A percentile compares a stretch with the other conserved stretches of the same genome.
These are phyloP conservation scores for Ceryle rudis DNA, from an alignment of 2,797 vertebrate genomes.

Conservation along the genomic window DNA sequence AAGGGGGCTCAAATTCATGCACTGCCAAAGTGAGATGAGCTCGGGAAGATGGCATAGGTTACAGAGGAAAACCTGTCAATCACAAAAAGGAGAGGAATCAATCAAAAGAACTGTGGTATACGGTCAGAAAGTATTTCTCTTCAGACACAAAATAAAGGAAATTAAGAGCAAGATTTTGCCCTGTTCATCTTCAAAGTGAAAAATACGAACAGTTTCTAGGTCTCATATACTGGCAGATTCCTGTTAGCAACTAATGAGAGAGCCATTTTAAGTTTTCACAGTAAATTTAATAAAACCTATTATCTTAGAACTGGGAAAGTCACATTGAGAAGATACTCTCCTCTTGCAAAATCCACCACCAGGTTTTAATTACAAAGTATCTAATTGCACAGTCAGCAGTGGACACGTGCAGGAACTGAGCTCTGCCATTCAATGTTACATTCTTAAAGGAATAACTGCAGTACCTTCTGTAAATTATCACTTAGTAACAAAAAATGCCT, in stretches of 20 bases:
- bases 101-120: neutral
- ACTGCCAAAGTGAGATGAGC: conserved; percentile 20
- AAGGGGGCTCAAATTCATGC: neutral
- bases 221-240: neutral
- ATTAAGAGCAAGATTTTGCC: neutral
- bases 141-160: neutral
- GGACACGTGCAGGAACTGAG: neutral
- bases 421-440: neutral
- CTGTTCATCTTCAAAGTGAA: neutral
- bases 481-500: neutral
- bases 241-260: conserved; percentile 14
- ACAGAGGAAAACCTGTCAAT: conserved; percentile 38
- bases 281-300: conserved; percentile 22
- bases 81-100: conserved; percentile 7
- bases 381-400: neutral
- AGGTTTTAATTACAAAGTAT: neutral
- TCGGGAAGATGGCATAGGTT: conserved; percentile 15
- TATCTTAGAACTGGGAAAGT: neutral
- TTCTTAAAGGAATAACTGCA: neutral
- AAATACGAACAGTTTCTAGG: neutral
- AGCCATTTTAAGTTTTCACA: neutral
- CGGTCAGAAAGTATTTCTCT: neutral
- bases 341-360: conserved; percentile 4
- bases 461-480: neutral
- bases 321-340: neutral